Percentiles rank a stretch among this genome's conserved stretches.
Evolutionary conservation across 2,113 vertebrate species (phyloP).

Genomic region (Channa maculata): DNA sequence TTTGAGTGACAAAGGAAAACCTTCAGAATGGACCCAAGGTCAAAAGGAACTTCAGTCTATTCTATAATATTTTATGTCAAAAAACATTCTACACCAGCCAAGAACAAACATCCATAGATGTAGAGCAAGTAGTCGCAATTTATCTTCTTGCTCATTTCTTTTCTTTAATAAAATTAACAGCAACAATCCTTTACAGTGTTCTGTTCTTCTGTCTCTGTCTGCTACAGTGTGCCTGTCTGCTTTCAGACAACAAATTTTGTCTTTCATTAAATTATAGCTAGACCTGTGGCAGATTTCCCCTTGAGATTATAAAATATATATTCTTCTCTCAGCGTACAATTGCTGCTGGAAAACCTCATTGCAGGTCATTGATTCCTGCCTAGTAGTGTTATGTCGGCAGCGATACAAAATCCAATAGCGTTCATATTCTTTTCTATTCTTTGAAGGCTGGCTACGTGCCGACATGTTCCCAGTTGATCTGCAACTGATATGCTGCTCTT

Average conservation of each 20-base stretch:
- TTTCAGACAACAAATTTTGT: slow-evolving; percentile 48
- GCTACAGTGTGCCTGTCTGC: slow-evolving; percentile 22
- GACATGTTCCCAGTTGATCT: neutral
- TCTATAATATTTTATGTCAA: neutral
- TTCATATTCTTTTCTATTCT: slow-evolving; percentile 13
- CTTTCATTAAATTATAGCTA: slow-evolving; percentile 50
- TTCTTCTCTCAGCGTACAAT: slow-evolving; percentile 12
- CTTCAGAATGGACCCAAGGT: neutral
- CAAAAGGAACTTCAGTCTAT: neutral
- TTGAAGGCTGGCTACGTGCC: neutral
- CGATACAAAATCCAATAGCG: slow-evolving; percentile 4
- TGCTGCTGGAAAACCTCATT: slow-evolving; percentile 33
- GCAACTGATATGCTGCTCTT: slow-evolving; percentile 22
- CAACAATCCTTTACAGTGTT: slow-evolving; percentile 13
- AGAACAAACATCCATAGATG: slow-evolving; percentile 12
- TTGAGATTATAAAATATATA: slow-evolving; percentile 9
- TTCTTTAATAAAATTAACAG: slow-evolving; percentile 32
- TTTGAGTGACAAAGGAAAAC: no score
- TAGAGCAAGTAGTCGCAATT: neutral
- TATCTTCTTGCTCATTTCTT: slow-evolving; percentile 2
- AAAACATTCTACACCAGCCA: neutral
- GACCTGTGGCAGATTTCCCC: slow-evolving; percentile 57
- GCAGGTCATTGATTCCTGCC: slow-evolving; percentile 47
- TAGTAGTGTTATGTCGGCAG: slow-evolving; percentile 18
- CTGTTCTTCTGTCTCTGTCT: slow-evolving; percentile 12